Evolutionary conservation across 2,113 vertebrate species (phyloP), one percentile per base, ranked within the genome.

Genomic region (Scopus umbretta): DNA sequence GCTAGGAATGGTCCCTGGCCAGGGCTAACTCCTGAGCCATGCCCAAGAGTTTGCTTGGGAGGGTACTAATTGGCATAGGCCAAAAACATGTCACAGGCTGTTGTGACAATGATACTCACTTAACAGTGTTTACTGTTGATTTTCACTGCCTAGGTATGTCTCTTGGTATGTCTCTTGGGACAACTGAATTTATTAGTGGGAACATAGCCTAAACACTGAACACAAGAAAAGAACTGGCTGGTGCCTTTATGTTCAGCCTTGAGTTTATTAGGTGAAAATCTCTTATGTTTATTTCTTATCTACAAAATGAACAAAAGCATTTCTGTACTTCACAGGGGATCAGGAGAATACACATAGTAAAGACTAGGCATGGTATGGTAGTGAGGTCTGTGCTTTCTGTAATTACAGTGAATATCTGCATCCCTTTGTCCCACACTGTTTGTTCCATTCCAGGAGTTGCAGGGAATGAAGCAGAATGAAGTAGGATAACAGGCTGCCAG

Each of bases 361-460:
- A 96, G n/a, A 50, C 80, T 59, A 67, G 52, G 47, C 53, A 59
- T 50, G 29, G 43, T 65, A 68, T n/a, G 47, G 61, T n/a, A 75
- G 56, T 38, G 30, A 90, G 29, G 30, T 36, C 52, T 88, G 66
- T 87, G 66, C 87, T 87, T 88, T 87, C 74, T 82, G 49, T 53
- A 82, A 79, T 75, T 80, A 65, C 53, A 53, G 53, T 78, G 30
- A 81, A 86, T 63, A 94, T 81, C 66, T 79, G 20, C 56, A 90
- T 76, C 66, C 50, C 30, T 94, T 92, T 67, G 76, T 86, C 68
- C 82, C 63, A 66, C 11, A 4, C 30, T 2, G 2, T 93, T 92
- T 87, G 45, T 88, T 86, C 91, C 49, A 79, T 95, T 95, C 66
- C 86, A 90, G 70, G 94, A 94, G 73, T 62, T 94, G 42, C 50